Evolutionary conservation across 2,797 vertebrate genomes (phyloP), one percentile per base, ranked within the genome.

Genomic region (Bradypus variegatus): DNA sequence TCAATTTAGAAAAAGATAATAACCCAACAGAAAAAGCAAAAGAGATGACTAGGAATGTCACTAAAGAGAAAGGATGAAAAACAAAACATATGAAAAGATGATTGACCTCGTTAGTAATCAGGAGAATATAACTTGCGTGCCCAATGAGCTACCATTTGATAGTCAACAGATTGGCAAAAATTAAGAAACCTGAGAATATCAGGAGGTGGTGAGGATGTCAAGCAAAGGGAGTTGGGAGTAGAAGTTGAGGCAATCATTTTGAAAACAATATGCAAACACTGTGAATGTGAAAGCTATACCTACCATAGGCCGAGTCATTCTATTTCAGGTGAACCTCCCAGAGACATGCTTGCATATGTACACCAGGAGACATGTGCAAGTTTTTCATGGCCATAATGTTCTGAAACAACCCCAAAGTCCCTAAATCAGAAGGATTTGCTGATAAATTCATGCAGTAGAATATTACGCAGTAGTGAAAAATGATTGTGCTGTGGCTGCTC

Each of bases 181-280:
- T 23, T 27, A 65, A 60, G 4, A 64, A 73, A 58, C 15, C 21
- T 53, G 38, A 64, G 45, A 53, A 4, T 29, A 18, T n/a, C 5
- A 36, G 50, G 19, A 5, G 8, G 4, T 5, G 38, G 29, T 19
- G 5, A 62, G 19, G 53, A n/a, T 19, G 31, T 10, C 9, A 25
- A 45, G 31, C 11, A 18, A 67, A 1, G 8, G 41, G 3, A 53
- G 27, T 19, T 21, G 13, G 8, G 25, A 64, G n/a, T 4, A 36
- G 3, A 45, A 12, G 7, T 55, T 65, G 45, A 41, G 27, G 50
- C 70, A 70, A 38, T 60, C 85, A 50, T 48, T 89, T 48, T 14
- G 60, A 64, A 90, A 88, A 86, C 45, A 86, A 69, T 65, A 76
- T 79, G 53, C 64, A 90, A 88, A 86, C 45, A 86, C 69, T 65